Evolutionary conservation across 1,140 invertebrate genomes (phyloP).

Genomic region (Zaprionus vittiger): DNA sequence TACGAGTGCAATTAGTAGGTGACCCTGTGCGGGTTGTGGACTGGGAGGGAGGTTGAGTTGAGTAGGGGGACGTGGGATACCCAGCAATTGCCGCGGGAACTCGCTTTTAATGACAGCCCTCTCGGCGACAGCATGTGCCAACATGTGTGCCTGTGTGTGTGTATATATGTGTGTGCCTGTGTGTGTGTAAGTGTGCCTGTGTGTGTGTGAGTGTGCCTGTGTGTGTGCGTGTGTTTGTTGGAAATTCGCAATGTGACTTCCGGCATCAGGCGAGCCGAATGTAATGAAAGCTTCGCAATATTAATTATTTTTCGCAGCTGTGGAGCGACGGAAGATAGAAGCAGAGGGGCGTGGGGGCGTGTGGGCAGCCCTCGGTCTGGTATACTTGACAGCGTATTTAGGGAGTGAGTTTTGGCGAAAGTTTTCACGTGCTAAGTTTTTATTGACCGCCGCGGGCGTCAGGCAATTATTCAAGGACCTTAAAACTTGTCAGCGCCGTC

Average conservation of each 20-base stretch:
- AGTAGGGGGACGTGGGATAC: not conserved
- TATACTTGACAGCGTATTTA: not conserved
- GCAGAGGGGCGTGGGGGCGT: not conserved
- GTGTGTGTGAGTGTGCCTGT: not conserved
- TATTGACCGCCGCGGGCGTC: conserved; percentile 32
- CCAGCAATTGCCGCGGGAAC: conserved; percentile 10
- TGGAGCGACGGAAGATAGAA: not conserved
- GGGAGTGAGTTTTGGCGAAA: conserved; percentile 7
- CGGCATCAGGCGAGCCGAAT: conserved; percentile 19
- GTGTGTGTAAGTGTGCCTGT: not conserved
- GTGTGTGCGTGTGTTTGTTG: conserved; percentile 10
- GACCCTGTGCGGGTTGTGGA: not conserved
- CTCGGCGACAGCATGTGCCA: conserved; percentile 6
- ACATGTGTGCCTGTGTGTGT: not conserved
- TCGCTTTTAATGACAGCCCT: conserved; percentile 42
- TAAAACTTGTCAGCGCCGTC: conserved; percentile 36
- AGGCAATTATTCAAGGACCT: conserved; percentile 39
- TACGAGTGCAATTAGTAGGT: conserved; percentile 38
- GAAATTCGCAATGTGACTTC: conserved; percentile 32
- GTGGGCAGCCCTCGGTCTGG: not conserved
- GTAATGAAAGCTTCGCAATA: conserved; percentile 34
- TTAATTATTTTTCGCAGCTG: conserved; percentile 45
- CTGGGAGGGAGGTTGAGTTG: no score
- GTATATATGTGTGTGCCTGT: not conserved
- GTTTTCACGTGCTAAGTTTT: conserved; percentile 36